Percentiles rank a stretch among this genome's conserved stretches.
phyloP scores from a whole-genome alignment of 2,113 vertebrate species.

The Aplodontia rufa region DNA sequence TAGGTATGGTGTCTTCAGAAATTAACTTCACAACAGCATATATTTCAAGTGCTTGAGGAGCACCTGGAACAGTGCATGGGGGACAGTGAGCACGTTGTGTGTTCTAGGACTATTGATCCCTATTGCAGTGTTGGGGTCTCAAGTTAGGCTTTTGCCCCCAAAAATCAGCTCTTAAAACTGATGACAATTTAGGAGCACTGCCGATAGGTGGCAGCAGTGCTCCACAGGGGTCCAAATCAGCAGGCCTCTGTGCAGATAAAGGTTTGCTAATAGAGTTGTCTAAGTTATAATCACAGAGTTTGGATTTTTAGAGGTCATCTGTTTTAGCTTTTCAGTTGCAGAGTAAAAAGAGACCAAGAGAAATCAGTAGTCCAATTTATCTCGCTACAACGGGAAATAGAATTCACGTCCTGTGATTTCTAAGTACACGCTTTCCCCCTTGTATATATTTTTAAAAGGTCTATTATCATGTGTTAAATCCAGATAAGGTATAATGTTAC shows the following conservation, averaged over 20 bases:
- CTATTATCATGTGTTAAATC: too few species aligned
- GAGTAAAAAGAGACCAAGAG: not conserved
- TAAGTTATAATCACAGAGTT: not conserved
- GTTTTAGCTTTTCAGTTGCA: not conserved
- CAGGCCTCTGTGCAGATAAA: not conserved
- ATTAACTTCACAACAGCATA: not conserved
- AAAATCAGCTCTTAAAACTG: not conserved
- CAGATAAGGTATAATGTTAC: too few species aligned
- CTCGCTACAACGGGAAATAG: not conserved
- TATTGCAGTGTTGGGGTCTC: not conserved
- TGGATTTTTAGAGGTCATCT: not conserved
- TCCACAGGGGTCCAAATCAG: not conserved
- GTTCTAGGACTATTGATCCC: not conserved
- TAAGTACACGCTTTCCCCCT: not conserved
- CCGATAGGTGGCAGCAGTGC: constrained; percentile 52
- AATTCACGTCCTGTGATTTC: not conserved
- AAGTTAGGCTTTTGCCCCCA: rapidly evolving
- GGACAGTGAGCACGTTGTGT: not conserved
- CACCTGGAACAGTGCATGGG: not conserved
- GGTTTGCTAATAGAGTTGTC: not conserved
- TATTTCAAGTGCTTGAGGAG: not conserved
- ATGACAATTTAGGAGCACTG: not conserved
- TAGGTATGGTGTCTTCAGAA: not conserved
- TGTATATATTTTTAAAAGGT: not conserved
- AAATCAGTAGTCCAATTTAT: not conserved